Conservation (phyloP, 2,113 vertebrate genomes). For the Oplegnathus fasciatus region DNA sequence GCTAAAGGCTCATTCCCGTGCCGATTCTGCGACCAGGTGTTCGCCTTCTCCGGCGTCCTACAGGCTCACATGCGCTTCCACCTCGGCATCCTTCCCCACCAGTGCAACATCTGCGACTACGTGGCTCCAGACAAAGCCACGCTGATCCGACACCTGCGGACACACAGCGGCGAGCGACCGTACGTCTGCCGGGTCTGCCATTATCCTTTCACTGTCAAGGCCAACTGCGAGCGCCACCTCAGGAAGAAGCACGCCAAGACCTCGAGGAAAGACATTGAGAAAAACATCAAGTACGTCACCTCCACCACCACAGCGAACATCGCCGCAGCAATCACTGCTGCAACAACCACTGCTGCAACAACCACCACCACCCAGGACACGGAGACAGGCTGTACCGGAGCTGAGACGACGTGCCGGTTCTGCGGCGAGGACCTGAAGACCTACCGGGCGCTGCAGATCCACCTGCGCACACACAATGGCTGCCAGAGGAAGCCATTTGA, state of each 20-base stretch:
- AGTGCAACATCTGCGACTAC: constrained; percentile 98
- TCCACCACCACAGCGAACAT: constrained; percentile 76
- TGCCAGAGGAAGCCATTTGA: constrained; percentile 95
- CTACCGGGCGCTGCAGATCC: constrained; percentile 94
- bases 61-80: constrained; percentile 96
- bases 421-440: constrained; percentile 94
- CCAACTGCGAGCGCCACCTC: constrained; percentile 98
- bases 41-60: constrained; percentile 92
- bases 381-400: constrained; percentile 79
- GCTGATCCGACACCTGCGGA: constrained; percentile 95
- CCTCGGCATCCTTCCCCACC: constrained; percentile 93
- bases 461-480: constrained; percentile 93
- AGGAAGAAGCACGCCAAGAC: constrained; percentile 97
- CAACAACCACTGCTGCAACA: too few relatives aligned
- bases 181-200: constrained; percentile 98
- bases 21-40: constrained; percentile 95
- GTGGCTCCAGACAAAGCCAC: constrained; percentile 97
- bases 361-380: constrained; percentile 66
- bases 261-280: constrained; percentile 96
- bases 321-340: background rate
- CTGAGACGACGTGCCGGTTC: constrained; percentile 90
- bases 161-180: constrained; percentile 96
- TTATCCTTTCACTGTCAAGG: constrained; percentile 98
- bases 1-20: constrained; percentile 92
- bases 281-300: constrained; percentile 95